Conservation (phyloP, 2,113 vertebrate genomes). For the Sialia sialis region DNA sequence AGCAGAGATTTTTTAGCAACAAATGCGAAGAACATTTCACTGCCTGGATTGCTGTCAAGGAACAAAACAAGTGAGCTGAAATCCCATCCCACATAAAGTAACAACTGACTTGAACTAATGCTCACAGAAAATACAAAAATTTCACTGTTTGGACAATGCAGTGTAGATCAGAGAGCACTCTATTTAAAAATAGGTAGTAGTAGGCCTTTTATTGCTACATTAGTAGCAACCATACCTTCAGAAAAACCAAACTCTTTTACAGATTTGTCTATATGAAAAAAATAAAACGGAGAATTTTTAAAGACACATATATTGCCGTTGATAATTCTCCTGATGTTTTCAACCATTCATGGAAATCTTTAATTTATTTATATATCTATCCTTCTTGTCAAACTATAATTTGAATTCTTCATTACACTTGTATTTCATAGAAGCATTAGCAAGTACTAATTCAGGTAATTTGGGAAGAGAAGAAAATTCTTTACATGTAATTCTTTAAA, state of each 20-base stretch:
- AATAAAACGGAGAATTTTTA: not conserved
- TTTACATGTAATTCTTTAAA: not conserved
- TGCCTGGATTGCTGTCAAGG: not conserved
- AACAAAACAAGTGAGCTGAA: not conserved
- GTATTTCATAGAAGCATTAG: not conserved
- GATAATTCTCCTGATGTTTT: not conserved
- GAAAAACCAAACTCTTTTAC: not conserved
- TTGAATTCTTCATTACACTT: not conserved
- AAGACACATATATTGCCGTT: not conserved
- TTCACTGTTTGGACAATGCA: not conserved
- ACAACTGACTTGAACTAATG: not conserved
- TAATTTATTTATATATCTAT: not conserved
- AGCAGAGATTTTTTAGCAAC: conserved; percentile 26
- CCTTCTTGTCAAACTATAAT: not conserved
- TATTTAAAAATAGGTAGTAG: not conserved
- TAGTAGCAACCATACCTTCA: not conserved
- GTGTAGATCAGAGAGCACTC: not conserved
- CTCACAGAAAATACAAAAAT: not conserved
- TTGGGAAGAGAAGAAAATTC: not conserved
- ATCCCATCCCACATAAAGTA: not conserved
- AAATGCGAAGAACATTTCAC: conserved; percentile 50
- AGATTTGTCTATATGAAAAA: not conserved
- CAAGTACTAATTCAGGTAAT: not conserved
- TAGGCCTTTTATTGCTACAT: not conserved
- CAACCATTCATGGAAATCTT: not conserved